These are phyloP conservation scores for Lonchura striata DNA, from an alignment of 2,113 vertebrate genomes.

Conservation along the genomic window DNA sequence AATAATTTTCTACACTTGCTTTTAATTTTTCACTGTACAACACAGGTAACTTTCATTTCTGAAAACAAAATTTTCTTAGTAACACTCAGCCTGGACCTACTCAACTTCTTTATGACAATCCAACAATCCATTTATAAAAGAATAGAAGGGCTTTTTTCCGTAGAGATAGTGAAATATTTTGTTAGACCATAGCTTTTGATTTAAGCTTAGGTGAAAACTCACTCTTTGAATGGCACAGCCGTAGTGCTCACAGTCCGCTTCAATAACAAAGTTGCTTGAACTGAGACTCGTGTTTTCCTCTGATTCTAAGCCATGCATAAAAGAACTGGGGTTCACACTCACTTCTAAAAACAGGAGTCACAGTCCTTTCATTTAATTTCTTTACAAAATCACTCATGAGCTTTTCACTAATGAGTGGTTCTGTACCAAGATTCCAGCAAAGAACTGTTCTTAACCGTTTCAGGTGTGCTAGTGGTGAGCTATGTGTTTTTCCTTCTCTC, in stretches of 20 bases:
- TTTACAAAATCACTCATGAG: neutral
- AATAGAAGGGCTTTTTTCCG: constrained; percentile 67
- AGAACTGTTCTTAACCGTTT: neutral
- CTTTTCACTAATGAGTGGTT: neutral
- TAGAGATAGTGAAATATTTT: constrained; percentile 65
- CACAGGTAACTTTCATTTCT: constrained; percentile 74
- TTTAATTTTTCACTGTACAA: constrained; percentile 69
- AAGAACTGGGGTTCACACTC: neutral
- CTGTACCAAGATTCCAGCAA: neutral
- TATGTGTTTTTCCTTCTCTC: accelerated
- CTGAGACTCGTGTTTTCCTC: neutral
- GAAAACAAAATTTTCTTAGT: constrained; percentile 75
- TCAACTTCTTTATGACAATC: constrained; percentile 60
- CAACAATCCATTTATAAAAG: constrained; percentile 61
- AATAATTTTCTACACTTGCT: constrained; percentile 62
- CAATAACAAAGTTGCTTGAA: neutral
- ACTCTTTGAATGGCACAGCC: neutral
- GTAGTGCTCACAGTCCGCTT: neutral
- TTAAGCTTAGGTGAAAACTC: constrained; percentile 50
- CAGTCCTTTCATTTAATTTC: neutral
- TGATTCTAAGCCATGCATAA: neutral
- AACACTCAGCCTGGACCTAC: constrained; percentile 70
- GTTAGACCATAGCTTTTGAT: constrained; percentile 58
- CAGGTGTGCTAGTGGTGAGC: accelerated
- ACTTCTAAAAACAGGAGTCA: neutral